Evolutionary conservation across 2,113 vertebrate genomes (phyloP), one percentile per base, ranked within the genome.

Genomic region (Nesogale talazaci): DNA sequence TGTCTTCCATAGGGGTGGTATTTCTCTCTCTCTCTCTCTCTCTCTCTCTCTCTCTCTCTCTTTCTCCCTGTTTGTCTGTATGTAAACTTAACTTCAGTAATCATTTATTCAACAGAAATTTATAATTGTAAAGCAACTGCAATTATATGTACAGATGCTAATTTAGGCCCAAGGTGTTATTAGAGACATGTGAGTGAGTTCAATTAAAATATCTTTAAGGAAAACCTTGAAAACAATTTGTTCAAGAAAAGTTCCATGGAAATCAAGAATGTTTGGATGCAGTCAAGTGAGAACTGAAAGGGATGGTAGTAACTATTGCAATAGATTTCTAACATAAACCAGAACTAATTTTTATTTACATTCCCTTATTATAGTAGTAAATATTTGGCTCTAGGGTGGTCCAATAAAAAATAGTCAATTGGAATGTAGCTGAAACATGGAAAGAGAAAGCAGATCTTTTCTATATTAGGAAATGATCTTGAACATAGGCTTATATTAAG

Each of bases 361-460:
- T 40, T 25, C 29, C n/a, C 82, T 61, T 77, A 22, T 61, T 77
- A 22, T 12, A 61, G 59, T 94, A 95, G 59, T 95, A 95, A 95
- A 94, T 91, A 92, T 95, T 93, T 96, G 65, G 72, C 63, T 91
- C 29, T 89, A 87, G 87, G 87, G 94, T 95, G 91, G 91, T 91
- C 92, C n/a, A 72, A 79, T 81, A 25, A 19, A 86, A 93, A 92
- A 74, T n/a, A 80, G 46, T 10, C 46, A 59, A 78, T 84, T 2
- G 52, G 83, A 72, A 67, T 22, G 3, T 70, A 75, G 86, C 46
- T 61, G 46, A 52, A 52, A 52, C 46, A 52, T 52, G 6, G 36
- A 92, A 92, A 92, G n/a, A 83, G 88, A 70, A 76, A 22, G 74
- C 57, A 2, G 52, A 38, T 63, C 70, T 83, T 75, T 74, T 72